A percentile compares a stretch with the other conserved stretches of the same genome.
These are phyloP conservation scores for Hemiprocne comata DNA, from an alignment of 2,113 vertebrate species.

Conservation along the genomic window DNA sequence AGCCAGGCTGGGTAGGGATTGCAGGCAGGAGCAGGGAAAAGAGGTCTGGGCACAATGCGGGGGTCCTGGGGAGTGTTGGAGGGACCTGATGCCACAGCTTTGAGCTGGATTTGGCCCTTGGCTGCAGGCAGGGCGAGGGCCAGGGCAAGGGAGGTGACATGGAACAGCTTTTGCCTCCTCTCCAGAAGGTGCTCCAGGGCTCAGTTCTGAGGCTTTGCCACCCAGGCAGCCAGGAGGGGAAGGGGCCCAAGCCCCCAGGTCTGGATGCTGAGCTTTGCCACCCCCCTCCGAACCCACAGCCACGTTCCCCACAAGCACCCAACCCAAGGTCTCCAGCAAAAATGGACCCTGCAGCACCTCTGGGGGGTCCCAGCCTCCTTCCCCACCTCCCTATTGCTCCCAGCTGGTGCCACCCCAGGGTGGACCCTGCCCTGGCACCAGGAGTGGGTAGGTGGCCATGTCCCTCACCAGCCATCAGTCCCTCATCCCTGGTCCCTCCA, in stretches of 20 bases:
- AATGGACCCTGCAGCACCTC: neutral
- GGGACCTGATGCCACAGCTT: rapidly evolving
- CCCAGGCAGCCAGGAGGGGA: neutral
- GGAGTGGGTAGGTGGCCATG: neutral
- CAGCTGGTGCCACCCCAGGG: neutral
- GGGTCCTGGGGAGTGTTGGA: rapidly evolving
- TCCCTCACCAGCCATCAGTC: neutral
- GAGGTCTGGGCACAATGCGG: rapidly evolving
- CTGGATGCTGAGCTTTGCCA: neutral
- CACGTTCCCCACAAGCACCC: rapidly evolving
- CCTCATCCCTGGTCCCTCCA: too few species aligned
- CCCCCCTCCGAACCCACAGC: neutral
- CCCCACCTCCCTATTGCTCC: neutral
- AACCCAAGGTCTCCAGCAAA: neutral
- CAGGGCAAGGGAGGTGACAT: neutral
- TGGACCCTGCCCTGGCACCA: neutral
- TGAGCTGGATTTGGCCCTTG: rapidly evolving
- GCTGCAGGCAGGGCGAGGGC: neutral
- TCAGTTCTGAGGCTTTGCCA: neutral
- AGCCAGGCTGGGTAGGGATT: neutral
- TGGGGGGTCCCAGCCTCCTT: neutral
- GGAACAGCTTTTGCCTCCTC: neutral
- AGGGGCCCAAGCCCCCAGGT: neutral
- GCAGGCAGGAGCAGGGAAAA: neutral
- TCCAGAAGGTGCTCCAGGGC: neutral